Evolutionary conservation across 2,113 vertebrate genomes (phyloP).

Genomic region (Euleptes europaea): DNA sequence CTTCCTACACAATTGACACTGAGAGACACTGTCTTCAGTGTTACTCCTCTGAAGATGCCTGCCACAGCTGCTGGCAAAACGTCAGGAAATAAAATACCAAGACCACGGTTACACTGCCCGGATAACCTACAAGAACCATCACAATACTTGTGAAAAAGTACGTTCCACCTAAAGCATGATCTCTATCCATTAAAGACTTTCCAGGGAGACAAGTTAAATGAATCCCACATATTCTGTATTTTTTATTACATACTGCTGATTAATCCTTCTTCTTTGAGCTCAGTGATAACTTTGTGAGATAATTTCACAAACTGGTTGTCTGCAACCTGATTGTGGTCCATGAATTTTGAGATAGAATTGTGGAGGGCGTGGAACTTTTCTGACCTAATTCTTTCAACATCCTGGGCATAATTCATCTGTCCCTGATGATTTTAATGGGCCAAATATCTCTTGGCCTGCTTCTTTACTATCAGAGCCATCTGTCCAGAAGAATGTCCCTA

Average conservation of each 20-base stretch:
- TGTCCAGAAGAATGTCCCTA: constrained; percentile 4
- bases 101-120: too few species aligned
- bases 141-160: not conserved
- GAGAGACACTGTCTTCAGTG: too few species aligned
- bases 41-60: too few species aligned
- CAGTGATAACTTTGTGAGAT: not conserved
- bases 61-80: too few species aligned
- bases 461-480: not conserved
- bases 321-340: not conserved
- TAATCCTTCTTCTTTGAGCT: not conserved
- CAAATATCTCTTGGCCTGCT: not conserved
- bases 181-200: not conserved
- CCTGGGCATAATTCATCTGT: constrained; percentile 5
- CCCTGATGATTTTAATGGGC: not conserved
- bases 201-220: not conserved
- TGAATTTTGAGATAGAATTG: not conserved
- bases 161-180: not conserved
- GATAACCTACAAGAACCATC: too few species aligned
- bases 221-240: not conserved
- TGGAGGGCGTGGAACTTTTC: not conserved
- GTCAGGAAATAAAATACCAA: too few species aligned
- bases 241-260: not conserved
- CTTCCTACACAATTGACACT: too few species aligned
- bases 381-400: constrained; percentile 10
- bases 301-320: not conserved